A percentile compares a stretch with the other conserved stretches of the same genome.
phyloP scores from a whole-genome alignment of 2,888 invertebrate genomes.

The Myathropa florea region DNA sequence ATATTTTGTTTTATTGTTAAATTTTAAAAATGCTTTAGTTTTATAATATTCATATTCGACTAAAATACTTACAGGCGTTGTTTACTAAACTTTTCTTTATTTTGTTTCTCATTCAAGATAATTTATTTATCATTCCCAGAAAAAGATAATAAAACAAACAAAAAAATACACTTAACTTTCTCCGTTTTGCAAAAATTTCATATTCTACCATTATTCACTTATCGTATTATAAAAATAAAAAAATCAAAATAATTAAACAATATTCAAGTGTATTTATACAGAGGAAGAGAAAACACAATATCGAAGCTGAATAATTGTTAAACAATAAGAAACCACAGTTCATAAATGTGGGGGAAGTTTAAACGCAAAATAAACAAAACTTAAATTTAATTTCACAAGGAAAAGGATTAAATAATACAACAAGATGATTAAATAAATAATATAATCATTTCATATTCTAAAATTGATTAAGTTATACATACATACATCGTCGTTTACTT shows the following conservation, averaged over 20 bases:
- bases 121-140: slow-evolving; percentile 58
- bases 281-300: slow-evolving; percentile 14
- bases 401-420: neutral
- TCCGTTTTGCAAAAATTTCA: slow-evolving; percentile 50
- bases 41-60: slow-evolving; percentile 63
- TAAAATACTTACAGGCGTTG: slow-evolving; percentile 70
- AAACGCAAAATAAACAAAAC: neutral
- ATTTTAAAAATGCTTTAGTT: slow-evolving; percentile 64
- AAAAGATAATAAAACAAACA: neutral
- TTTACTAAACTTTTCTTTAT: slow-evolving; percentile 38
- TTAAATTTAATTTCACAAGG: neutral
- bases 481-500: neutral
- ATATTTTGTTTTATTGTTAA: slow-evolving; percentile 55
- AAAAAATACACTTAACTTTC: slow-evolving; percentile 63
- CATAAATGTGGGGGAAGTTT: neutral
- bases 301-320: slow-evolving; percentile 12
- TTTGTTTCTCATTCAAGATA: slow-evolving; percentile 34
- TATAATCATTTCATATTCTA: slow-evolving; percentile 61
- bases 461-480: slow-evolving; percentile 55
- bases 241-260: slow-evolving; percentile 18
- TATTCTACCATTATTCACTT: slow-evolving; percentile 65
- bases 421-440: slow-evolving; percentile 37
- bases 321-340: neutral
- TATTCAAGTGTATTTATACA: slow-evolving; percentile 11
- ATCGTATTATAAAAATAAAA: slow-evolving; percentile 25